phyloP scores from a whole-genome alignment of 2,888 invertebrate genomes.

The Campoletis raptor region DNA sequence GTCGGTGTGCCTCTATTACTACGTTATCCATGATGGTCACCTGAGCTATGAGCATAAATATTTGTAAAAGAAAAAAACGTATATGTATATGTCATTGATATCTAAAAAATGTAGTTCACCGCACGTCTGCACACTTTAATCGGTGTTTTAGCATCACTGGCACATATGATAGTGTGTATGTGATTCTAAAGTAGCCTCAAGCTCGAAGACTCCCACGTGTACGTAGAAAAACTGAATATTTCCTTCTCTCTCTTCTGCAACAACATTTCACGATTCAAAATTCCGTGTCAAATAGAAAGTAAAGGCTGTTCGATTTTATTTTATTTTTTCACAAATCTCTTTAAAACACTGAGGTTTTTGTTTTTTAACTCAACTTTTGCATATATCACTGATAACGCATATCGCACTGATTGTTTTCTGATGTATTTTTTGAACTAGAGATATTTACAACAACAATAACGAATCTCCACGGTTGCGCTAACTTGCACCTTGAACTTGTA shows the following conservation, averaged over 20 bases:
- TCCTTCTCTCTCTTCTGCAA: neutral
- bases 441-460: neutral
- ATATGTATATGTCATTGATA: too few species aligned
- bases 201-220: neutral
- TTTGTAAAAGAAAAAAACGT: neutral
- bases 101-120: neutral
- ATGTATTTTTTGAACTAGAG: too few species aligned
- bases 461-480: neutral
- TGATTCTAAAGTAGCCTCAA: neutral
- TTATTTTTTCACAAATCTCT: too few species aligned
- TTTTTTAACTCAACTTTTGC: too few species aligned
- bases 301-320: neutral
- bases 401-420: too few species aligned
- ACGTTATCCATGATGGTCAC: conserved; percentile 15
- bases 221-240: neutral
- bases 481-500: neutral
- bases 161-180: neutral
- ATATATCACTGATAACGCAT: too few species aligned
- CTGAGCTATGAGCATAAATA: conserved; percentile 1
- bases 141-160: neutral
- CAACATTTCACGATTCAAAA: neutral
- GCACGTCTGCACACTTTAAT: neutral
- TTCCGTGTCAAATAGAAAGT: neutral
- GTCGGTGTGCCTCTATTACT: neutral
- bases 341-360: too few species aligned